phyloP scores from a whole-genome alignment of 2,797 vertebrate genomes.

The Typhlichthys eigenmanni region DNA sequence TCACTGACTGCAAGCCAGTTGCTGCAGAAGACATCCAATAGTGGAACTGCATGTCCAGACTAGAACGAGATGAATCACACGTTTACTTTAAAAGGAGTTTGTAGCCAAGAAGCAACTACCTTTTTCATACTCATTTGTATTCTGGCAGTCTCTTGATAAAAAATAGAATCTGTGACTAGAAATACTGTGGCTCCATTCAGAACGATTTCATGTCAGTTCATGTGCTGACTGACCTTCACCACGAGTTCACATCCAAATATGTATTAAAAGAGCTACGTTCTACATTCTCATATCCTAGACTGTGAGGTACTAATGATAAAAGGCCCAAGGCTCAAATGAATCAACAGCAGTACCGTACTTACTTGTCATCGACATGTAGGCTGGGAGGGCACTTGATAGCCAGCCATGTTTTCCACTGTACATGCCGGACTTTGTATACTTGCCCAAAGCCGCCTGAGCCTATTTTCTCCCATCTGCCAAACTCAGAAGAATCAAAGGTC shows the following conservation, averaged over 20 bases:
- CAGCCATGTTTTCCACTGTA: slow-evolving; percentile 97
- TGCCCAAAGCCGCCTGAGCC: slow-evolving; percentile 97
- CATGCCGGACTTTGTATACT: slow-evolving; percentile 95
- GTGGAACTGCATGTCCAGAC: slow-evolving; percentile 23
- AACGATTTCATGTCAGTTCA: not conserved
- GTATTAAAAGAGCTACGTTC: not conserved
- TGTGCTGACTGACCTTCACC: not conserved
- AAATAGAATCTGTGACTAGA: not conserved
- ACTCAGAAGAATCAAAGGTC: slow-evolving; percentile 89
- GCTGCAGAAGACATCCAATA: not conserved
- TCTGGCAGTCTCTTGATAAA: not conserved
- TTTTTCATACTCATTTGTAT: slow-evolving; percentile 6
- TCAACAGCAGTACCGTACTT: slow-evolving; percentile 57
- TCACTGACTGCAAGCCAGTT: too few species aligned
- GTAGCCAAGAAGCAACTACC: not conserved
- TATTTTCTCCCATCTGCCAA: slow-evolving; percentile 93
- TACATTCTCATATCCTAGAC: not conserved
- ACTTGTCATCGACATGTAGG: slow-evolving; percentile 96
- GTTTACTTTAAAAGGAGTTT: slow-evolving; percentile 20
- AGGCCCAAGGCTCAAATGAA: too few species aligned
- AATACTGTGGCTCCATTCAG: not conserved
- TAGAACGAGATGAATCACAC: slow-evolving; percentile 38
- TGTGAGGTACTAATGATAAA: too few species aligned
- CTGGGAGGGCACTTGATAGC: slow-evolving; percentile 97
- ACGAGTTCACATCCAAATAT: not conserved